These are phyloP conservation scores for Eospalax fontanierii DNA, from an alignment of 2,797 vertebrate species.

Conservation along the genomic window DNA sequence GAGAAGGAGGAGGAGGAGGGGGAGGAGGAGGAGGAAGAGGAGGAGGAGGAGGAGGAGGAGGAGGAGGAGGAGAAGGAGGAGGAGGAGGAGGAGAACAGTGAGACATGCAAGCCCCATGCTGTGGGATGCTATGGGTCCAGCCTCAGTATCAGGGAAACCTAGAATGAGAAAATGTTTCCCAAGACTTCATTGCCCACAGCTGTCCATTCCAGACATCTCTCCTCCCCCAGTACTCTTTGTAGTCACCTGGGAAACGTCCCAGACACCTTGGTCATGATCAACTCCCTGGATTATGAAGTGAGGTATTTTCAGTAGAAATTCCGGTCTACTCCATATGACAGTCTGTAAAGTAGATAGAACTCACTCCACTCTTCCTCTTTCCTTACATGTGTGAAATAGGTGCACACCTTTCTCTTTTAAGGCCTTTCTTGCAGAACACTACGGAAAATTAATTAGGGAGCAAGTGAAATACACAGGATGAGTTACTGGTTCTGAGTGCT, in stretches of 20 bases:
- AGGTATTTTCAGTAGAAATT: constrained; percentile 24
- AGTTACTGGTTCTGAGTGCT: constrained; percentile 44
- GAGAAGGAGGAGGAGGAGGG: no score
- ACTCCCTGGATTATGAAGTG: not conserved
- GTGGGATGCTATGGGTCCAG: no score
- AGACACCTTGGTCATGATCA: no score
- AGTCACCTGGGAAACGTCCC: not conserved
- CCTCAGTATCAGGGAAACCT: not conserved
- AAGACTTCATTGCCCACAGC: not conserved
- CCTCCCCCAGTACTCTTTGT: not conserved
- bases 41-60: no score
- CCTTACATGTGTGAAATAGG: constrained; percentile 37
- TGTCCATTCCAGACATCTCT: no score
- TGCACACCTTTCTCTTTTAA: constrained; percentile 40
- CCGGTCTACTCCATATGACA: not conserved
- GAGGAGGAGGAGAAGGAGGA: no score
- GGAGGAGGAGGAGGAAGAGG: no score
- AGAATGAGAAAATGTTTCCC: not conserved
- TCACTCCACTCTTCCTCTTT: not conserved
- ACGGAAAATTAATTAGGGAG: constrained; percentile 19
- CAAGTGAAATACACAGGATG: constrained; percentile 23
- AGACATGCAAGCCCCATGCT: constrained; percentile 11
- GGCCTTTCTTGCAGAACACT: constrained; percentile 22
- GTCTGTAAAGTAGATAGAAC: not conserved
- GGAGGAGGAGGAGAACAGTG: not conserved